Evolutionary conservation across 2,113 vertebrate species (phyloP), one percentile per base, ranked within the genome.

Genomic region (Pachyramphus minor): DNA sequence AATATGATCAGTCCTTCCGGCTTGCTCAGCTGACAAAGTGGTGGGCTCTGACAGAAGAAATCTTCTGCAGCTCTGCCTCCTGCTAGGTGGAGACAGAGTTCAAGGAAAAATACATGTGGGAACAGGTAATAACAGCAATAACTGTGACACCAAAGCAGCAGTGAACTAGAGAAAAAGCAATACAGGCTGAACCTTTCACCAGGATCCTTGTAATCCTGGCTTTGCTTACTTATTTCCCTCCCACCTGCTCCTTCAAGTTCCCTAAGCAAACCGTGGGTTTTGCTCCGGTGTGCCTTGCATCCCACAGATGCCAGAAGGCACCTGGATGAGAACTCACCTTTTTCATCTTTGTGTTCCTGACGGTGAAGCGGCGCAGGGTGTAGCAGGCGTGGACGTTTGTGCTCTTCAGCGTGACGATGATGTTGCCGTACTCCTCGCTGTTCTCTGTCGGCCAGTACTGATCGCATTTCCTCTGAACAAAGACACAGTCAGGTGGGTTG

Each of bases 361-460:
- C 77, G 21, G 98, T 98, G 91, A 99, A 99, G 90, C 97, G 98
- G 35, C 99, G 98, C 84, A 99, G 97, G 4, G 99, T 99, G 94
- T 99, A 99, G 98, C 99, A 99, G 96, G 99, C 99, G 0, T 99
- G 99, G 62, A 99, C 92, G 97, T 99, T 98, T 97, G 99, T 99
- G 98, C 98, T 99, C 98, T 99, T 99, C 94, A 99, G 97, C 2
- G 98, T 99, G 97, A 99, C 99, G 33, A 99, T 98, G 6, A 99
- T 98, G 97, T 98, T 99, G 62, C 99, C 99, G 5, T 99, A 99
- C 96, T 99, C 99, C 96, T 99, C 99, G 17, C 98, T 99, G 94
- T 99, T 99, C 97, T 99, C 99, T 1, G 98, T 98, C 0, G 99
- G 99, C 99, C 99, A 99, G 92, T 99, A 99, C 95, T 99, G 99